Percentiles rank a stretch among this genome's conserved stretches.
These are phyloP conservation scores for Tanytarsus gracilentus DNA, from an alignment of 2,888 invertebrate genomes.

Conservation along the genomic window DNA sequence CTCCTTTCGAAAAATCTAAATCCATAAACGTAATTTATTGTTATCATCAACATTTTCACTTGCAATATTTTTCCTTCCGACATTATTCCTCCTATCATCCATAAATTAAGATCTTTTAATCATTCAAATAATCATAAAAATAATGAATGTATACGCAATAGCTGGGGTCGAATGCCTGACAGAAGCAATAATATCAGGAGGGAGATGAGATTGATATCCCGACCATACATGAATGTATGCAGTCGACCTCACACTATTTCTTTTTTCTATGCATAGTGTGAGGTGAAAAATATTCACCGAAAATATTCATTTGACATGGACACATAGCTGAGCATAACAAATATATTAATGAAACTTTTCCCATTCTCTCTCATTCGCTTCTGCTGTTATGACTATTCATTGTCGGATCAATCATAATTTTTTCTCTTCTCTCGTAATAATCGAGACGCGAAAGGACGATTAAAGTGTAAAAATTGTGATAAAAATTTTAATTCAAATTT, in stretches of 20 bases:
- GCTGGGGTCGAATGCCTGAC: background rate
- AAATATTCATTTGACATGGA: background rate
- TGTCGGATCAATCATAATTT: constrained; percentile 13
- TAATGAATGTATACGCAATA: constrained; percentile 5
- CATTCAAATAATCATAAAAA: constrained; percentile 27
- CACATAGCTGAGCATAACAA: background rate
- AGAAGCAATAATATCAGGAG: too few species aligned
- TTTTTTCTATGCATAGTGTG: background rate
- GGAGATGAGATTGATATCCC: constrained; percentile 22
- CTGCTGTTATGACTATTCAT: too few species aligned
- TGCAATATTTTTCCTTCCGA: background rate
- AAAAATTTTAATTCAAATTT: too few species aligned
- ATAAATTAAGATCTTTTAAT: constrained; percentile 28
- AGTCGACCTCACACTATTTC: constrained; percentile 1
- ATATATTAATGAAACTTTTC: background rate
- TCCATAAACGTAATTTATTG: constrained; percentile 26
- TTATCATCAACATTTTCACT: constrained; percentile 23
- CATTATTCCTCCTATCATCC: constrained; percentile 24
- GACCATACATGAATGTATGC: too few species aligned
- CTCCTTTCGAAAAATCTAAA: constrained; percentile 5
- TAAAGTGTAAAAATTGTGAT: too few species aligned
- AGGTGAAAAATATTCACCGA: background rate
- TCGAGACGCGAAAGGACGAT: too few species aligned
- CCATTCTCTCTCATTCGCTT: background rate
- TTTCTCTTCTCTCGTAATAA: too few species aligned